phyloP scores from a whole-genome alignment of 2,113 vertebrate species.

The Peucedramus taeniatus region DNA sequence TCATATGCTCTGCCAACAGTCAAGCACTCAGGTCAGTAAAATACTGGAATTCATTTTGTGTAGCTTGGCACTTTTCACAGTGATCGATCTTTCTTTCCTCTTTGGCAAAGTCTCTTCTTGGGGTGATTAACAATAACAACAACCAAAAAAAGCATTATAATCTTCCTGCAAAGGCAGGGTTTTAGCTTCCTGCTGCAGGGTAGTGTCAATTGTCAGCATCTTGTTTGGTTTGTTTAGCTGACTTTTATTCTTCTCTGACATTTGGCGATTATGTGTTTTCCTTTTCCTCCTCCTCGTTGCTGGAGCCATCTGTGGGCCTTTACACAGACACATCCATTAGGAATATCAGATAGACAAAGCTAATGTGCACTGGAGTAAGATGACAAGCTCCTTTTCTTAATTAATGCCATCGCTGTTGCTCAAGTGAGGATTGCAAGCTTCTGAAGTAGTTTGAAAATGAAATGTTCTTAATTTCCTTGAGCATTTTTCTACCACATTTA shows the following conservation, averaged over 20 bases:
- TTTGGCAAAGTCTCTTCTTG: neutral
- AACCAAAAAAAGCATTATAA: neutral
- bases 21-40: neutral
- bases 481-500: neutral
- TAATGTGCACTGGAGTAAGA: conserved; percentile 4
- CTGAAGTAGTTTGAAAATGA: neutral
- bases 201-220: conserved; percentile 3
- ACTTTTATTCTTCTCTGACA: conserved; percentile 51
- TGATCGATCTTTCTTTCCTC: neutral
- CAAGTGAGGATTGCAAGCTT: neutral
- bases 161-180: neutral
- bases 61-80: neutral
- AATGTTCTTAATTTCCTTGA: neutral
- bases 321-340: conserved; percentile 36
- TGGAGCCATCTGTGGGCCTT: conserved; percentile 43
- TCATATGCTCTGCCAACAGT: neutral
- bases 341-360: conserved; percentile 38
- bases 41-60: neutral
- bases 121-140: neutral
- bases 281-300: conserved; percentile 16
- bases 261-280: conserved; percentile 40
- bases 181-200: neutral
- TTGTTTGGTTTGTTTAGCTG: conserved; percentile 36
- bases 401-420: conserved; percentile 5
- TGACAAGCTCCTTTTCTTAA: conserved; percentile 11